Percentiles rank a stretch among this genome's conserved stretches.
These are phyloP conservation scores for Strongylocentrotus purpuratus DNA, from an alignment of 35 echinoderm and acorn worm genomes.

Conservation along the genomic window DNA sequence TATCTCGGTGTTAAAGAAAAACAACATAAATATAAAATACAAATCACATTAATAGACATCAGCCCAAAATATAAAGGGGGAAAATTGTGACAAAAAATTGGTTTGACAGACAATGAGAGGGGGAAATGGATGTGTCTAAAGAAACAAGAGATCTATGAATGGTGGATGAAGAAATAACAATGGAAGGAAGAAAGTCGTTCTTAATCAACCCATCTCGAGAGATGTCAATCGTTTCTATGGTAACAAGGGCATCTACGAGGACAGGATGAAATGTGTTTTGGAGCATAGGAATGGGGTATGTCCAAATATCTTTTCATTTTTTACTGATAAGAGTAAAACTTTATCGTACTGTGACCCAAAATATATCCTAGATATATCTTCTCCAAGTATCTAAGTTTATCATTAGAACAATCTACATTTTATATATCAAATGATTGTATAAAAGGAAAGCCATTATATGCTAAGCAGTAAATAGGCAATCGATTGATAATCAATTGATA, in stretches of 20 bases:
- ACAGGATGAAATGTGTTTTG: not conserved
- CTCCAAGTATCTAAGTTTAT: no score
- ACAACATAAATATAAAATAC: not conserved
- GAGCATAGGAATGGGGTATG: not conserved
- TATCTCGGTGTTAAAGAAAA: conserved; percentile 39
- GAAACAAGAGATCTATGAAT: not conserved
- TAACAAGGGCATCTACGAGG: not conserved
- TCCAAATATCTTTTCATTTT: not conserved
- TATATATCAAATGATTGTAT: no score
- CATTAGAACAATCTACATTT: no score
- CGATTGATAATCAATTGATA: no score
- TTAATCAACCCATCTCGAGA: conserved; percentile 38
- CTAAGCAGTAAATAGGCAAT: no score
- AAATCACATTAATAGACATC: conserved; percentile 3
- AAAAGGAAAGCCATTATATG: no score
- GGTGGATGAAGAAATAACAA: conserved; percentile 8
- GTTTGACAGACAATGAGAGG: not conserved
- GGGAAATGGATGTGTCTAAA: not conserved
- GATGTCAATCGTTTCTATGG: not conserved
- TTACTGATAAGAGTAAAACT: not conserved
- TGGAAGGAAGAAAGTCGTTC: not conserved
- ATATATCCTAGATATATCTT: no score
- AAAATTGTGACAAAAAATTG: not conserved
- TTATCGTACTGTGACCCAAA: no score
- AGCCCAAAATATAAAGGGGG: not conserved